Evolutionary conservation across 2,888 invertebrate species (phyloP), one percentile per base, ranked within the genome.

Genomic region (Heliconius hortense): DNA sequence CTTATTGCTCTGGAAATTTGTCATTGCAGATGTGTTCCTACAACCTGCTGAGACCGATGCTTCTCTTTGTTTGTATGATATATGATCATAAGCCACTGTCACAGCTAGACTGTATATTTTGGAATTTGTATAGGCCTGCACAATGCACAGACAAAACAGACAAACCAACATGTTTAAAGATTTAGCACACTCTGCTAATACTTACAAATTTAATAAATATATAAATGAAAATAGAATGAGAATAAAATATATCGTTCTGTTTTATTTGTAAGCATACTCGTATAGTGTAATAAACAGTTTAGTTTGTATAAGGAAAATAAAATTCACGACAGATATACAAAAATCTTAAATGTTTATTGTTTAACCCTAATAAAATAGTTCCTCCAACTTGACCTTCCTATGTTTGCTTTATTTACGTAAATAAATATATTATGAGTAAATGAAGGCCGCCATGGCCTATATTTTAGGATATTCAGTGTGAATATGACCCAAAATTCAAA

Each of bases 281-380:
- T n/a, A 63, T 35, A 63, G n/a, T 35, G n/a, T 64, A n/a, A 39
- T 64, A 64, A 35, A 39, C 13, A 39, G 10, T 31, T 10, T n/a
- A 35, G 21, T 31, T 63, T 64, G 24, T 64, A 24, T 35, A 35
- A 39, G 64, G 24, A 39, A 64, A 35, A 39, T n/a, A 43, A 43
- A 43, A 63, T 35, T 21, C 63, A 62, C 5, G 21, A 63, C 15
- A 43, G 15, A 43, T 18, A 62, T 35, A 35, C 31, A 63, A 31
- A 63, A 63, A 35, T 21, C 31, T 63, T 1, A 63, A 28, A 63
- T 63, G 31, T 63, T 13, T 62, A 28, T 56, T 11, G 63, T n/a
- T 64, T n/a, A 64, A 64, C 63, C 35, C 21, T 35, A 64, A 64
- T n/a, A 64, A 63, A 64, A n/a, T 64, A n/a, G 35, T 35, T 66